Base-by-base conservation (phyloP, 2,797 vertebrate species). In the Syndactyla subalaris region DNA sequence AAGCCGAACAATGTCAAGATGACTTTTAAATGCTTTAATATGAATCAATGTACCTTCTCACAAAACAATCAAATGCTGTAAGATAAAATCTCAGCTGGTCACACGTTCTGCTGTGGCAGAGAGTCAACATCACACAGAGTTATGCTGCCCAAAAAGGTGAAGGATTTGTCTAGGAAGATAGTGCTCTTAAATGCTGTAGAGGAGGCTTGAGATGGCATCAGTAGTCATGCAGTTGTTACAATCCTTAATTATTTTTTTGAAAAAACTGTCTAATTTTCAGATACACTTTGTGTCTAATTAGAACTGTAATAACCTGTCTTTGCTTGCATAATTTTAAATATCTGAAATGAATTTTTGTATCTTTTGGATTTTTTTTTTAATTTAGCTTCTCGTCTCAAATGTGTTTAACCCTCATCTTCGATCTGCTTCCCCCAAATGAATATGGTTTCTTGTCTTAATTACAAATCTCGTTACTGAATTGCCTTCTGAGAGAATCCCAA, bases 211-310 rank as follows among this genome's bases (percentile, higher is more conserved):
- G 75, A 34, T 38, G 87, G 46, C 92, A 88, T 92, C 81, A 67
- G 36, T 87, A 95, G 79, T 83, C 89, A 93, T 88, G 74, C 62
- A 93, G 93, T 84, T 70, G 83, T 90, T 94, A 90, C 43, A 96
- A 90, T 74, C 82, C 85, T 97, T 96, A 97, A 96, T 96, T 96
- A 75, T 92, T 85, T 97, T 96, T 95, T 97, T 63, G 36, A 83
- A 95, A 95, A 95, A 89, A 54, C 9, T 88, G 91, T 97, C 92
- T 95, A 85, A 97, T 95, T 97, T 95, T 91, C 83, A 95, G 92
- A 97, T 94, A 96, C 86, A 94, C 89, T 95, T 97, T 95, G 65
- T 94, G 49, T 95, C 71, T 97, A 97, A 98, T 97, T 98, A 97
- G 95, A 97, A 97, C 89, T 90, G 88, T 83, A 96, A 95, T 96